Base-by-base conservation (phyloP, 2,888 invertebrate genomes). In the Isotomurus palustris region DNA sequence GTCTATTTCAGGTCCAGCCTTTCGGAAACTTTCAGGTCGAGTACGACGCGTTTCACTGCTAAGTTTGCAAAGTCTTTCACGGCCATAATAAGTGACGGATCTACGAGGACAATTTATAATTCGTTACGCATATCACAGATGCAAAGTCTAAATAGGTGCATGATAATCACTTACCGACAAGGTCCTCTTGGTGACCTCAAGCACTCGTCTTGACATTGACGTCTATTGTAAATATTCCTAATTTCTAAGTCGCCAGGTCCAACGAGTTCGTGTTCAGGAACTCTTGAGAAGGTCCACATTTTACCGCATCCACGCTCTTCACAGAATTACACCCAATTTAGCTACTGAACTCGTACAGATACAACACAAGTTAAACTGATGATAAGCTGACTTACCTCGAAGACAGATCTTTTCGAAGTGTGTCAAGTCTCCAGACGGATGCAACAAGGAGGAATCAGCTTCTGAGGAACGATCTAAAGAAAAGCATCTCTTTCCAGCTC, bases 191-290 rank as follows among this genome's bases (percentile, higher is more conserved):
- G 72, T 67, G 77, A 77, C 48, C 75, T 72, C 27, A 79, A 72
- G 67, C 80, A 80, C 50, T 77, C 74, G 43, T 77, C 77, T 66
- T 78, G 74, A 63, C 80, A 80, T 58, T 78, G 76, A 32, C 77
- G 75, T 47, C 78, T 72, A 44, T 71, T 74, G 53, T 72, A 72
- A 28, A 79, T 76, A 69, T 75, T 74, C 29, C 74, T 71, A 14
- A 78, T 71, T 69, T 78, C 75, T 60, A 77, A 73, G 54, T 75
- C 74, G 28, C 78, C 76, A 49, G 76, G 74, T 45, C 77, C 78
- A 43, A 76, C 75, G 43, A 80, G 72, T 59, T 76, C 76, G 62
- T 76, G 76, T 60, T 77, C 77, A 19, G 78, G 76, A 29, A 78
- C 77, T 27, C 79, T 72, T 40, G 78, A 79, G 71, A 78, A 79